A percentile compares a stretch with the other conserved stretches of the same genome.
Evolutionary conservation across 2,113 vertebrate genomes (phyloP).

Genomic region (Peromyscus polionotus): DNA sequence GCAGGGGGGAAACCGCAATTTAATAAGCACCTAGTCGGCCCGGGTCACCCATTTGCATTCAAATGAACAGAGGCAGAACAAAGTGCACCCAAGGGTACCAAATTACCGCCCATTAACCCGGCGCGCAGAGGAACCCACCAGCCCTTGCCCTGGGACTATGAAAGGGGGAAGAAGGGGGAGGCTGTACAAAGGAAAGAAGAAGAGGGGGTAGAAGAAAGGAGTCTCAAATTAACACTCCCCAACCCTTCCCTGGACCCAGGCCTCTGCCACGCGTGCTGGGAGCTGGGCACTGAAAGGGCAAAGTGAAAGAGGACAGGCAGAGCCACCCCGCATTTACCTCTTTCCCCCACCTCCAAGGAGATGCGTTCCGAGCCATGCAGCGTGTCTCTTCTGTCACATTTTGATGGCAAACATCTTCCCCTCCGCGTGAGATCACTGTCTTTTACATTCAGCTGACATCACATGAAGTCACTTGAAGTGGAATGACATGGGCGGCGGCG

Average conservation of each 20-base stretch:
- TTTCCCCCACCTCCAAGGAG: conserved; percentile 86
- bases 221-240: conserved; percentile 64
- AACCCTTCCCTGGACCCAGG: conserved; percentile 64
- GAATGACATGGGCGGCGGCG: conserved; percentile 89
- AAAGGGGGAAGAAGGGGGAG: conserved; percentile 71
- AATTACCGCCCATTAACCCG: conserved; percentile 96
- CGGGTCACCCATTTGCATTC: conserved; percentile 95
- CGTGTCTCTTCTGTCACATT: conserved; percentile 93
- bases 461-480: conserved; percentile 92
- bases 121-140: conserved; percentile 92
- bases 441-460: conserved; percentile 94
- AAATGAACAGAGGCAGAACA: conserved; percentile 93
- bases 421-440: conserved; percentile 91
- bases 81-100: conserved; percentile 95
- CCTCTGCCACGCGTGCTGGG: conserved; percentile 64
- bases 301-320: conserved; percentile 78
- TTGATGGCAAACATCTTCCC: conserved; percentile 92
- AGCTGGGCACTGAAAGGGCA: conserved; percentile 69
- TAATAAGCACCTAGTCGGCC: conserved; percentile 95
- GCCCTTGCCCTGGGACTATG: conserved; percentile 88
- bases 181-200: conserved; percentile 50
- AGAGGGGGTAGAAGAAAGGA: conserved; percentile 43
- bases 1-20: conserved; percentile 92
- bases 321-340: conserved; percentile 86
- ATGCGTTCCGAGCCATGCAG: conserved; percentile 89